phyloP scores from a whole-genome alignment of 1,140 invertebrate species.

The Aphidius ervi region DNA sequence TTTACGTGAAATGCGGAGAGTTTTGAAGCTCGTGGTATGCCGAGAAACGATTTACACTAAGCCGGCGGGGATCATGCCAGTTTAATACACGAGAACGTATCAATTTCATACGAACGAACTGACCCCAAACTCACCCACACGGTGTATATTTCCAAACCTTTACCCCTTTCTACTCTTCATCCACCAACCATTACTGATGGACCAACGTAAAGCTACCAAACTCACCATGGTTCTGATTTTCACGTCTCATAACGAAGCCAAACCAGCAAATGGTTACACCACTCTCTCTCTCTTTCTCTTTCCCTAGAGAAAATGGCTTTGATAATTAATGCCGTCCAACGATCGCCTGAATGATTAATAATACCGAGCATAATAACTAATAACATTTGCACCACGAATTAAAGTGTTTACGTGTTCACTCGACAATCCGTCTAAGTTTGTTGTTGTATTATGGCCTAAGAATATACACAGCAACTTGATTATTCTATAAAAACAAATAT shows the following conservation, averaged over 20 bases:
- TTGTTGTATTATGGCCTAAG: no score
- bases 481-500: background rate
- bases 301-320: conserved; percentile 38
- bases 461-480: background rate
- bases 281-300: conserved; percentile 13
- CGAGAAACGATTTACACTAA: conserved; percentile 32
- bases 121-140: conserved; percentile 13
- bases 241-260: conserved; percentile 16
- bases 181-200: no score
- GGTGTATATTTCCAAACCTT: conserved; percentile 5
- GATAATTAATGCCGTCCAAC: conserved; percentile 47
- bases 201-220: no score
- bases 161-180: no score
- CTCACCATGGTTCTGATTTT: background rate
- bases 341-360: conserved; percentile 41
- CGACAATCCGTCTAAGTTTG: no score
- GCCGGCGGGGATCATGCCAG: conserved; percentile 33
- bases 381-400: conserved; percentile 43
- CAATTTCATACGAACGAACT: conserved; percentile 41
- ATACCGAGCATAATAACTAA: conserved; percentile 31
- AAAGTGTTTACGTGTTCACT: conserved; percentile 32
- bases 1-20: conserved; percentile 2
- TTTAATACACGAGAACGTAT: conserved; percentile 46
- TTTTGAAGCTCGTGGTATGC: conserved; percentile 5
- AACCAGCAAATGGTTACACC: conserved; percentile 30